These are phyloP conservation scores for Columbina picui DNA, from an alignment of 2,113 vertebrate genomes.

Conservation along the genomic window DNA sequence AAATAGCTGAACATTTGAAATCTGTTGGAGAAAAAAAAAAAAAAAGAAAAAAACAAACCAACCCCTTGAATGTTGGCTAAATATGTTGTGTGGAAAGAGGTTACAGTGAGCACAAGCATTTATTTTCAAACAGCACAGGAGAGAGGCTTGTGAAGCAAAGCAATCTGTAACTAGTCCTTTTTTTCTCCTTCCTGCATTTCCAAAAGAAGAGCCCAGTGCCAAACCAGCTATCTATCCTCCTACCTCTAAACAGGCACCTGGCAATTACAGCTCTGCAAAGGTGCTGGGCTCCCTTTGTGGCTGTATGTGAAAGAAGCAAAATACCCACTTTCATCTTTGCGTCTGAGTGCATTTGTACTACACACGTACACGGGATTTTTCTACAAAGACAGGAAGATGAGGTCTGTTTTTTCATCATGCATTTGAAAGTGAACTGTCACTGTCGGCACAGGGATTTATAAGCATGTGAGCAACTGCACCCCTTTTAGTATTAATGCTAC, in stretches of 20 bases:
- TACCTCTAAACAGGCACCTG: neutral
- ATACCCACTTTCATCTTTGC: constrained; percentile 46
- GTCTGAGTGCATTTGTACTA: constrained; percentile 37
- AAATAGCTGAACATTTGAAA: neutral
- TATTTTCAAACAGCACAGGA: neutral
- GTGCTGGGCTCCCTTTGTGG: neutral
- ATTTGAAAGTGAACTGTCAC: constrained; percentile 25
- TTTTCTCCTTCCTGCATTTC: neutral
- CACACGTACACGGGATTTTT: neutral
- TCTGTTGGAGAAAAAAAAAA: no score
- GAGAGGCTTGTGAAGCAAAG: neutral
- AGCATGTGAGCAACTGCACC: neutral
- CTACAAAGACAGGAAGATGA: constrained; percentile 20
- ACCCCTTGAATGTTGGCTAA: neutral
- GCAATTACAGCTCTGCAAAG: constrained; percentile 24
- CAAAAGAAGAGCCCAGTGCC: neutral
- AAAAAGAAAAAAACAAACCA: neutral
- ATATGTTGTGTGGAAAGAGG: neutral
- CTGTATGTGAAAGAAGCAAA: neutral
- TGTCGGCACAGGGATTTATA: neutral
- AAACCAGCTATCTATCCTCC: neutral
- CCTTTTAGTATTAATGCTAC: neutral
- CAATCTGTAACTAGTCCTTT: neutral
- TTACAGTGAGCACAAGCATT: neutral
- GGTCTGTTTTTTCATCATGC: constrained; percentile 19